phyloP scores from a whole-genome alignment of 1,140 invertebrate genomes.

The Leptopilina boulardi region DNA sequence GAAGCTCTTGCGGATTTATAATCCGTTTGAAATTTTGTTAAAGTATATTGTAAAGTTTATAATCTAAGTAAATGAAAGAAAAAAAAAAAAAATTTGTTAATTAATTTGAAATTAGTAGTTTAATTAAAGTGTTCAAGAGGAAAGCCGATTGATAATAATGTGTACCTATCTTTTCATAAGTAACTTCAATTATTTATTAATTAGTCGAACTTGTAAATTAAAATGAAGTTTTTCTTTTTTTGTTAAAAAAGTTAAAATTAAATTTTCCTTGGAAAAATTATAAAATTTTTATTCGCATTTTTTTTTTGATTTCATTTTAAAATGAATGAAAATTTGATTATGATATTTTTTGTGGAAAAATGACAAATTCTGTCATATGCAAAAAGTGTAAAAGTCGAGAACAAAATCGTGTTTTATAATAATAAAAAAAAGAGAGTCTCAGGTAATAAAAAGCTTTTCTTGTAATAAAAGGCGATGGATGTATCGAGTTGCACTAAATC shows the following conservation, averaged over 20 bases:
- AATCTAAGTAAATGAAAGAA: neutral
- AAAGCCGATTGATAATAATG: neutral
- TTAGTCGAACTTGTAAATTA: neutral
- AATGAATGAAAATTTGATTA: no score
- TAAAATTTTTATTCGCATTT: no score
- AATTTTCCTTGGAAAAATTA: no score
- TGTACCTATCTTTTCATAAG: neutral
- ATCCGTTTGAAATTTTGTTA: neutral
- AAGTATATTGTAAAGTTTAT: neutral
- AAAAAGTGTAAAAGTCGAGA: no score
- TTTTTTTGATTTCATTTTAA: no score
- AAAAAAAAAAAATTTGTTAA: neutral
- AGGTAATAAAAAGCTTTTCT: neutral
- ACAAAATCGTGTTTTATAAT: neutral
- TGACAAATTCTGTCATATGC: no score
- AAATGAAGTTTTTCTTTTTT: no score
- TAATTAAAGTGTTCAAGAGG: neutral
- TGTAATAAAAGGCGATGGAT: slow-evolving; percentile 2
- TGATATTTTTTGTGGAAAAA: no score
- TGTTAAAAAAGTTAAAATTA: no score
- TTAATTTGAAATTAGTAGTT: neutral
- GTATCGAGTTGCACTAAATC: slow-evolving; percentile 4
- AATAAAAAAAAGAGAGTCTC: neutral
- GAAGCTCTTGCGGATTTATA: neutral
- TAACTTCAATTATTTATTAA: neutral